Base-by-base conservation (phyloP, 2,797 vertebrate genomes). In the Fistularia tabacaria region DNA sequence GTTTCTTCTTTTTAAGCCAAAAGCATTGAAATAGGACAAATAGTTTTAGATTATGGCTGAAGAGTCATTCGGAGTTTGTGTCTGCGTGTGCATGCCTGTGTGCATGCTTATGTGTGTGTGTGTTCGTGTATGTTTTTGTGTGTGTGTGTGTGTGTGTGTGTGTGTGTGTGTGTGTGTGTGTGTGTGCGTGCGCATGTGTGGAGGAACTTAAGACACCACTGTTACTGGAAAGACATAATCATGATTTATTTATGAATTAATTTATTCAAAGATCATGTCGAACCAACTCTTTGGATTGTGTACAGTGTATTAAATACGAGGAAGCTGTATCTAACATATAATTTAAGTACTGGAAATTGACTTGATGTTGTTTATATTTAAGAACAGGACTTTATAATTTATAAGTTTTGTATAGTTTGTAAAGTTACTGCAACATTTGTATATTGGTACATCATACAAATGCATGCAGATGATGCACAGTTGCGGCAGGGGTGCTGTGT, bases 181-280 rank as follows among this genome's bases (percentile, higher is more conserved):
- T 14, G 57, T 44, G 39, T 51, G 13, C 51, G 52, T 48, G 45
- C 13, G 59, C 47, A 39, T 46, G 43, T 45, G 49, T 14, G 43
- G 14, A 54, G 51, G 73, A 74, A 69, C 70, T 57, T 72, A 76
- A 73, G 74, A 71, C 48, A 55, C 53, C 57, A 46, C 66, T 79
- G 81, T 71, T 64, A 81, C 79, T 81, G 82, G 79, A 55, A 62
- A 77, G 82, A 85, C 83, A 81, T 80, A 69, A 81, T 87, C 82
- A 67, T 81, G 69, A 86, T 89, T 87, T 87, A 87, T 87, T 87
- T 87, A 85, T 84, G 83, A 85, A 87, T 86, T 84, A 78, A 86
- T 82, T 86, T 85, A 87, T 87, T 89, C 85, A 83, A 76, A 62
- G 85, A 85, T 85, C 52, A 71, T 84, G 87, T 86, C 80, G 66